Percentiles rank a stretch among this genome's conserved stretches.
These are phyloP conservation scores for Myanophis thanlyinensis DNA, from an alignment of 2,113 vertebrate species.

Conservation along the genomic window DNA sequence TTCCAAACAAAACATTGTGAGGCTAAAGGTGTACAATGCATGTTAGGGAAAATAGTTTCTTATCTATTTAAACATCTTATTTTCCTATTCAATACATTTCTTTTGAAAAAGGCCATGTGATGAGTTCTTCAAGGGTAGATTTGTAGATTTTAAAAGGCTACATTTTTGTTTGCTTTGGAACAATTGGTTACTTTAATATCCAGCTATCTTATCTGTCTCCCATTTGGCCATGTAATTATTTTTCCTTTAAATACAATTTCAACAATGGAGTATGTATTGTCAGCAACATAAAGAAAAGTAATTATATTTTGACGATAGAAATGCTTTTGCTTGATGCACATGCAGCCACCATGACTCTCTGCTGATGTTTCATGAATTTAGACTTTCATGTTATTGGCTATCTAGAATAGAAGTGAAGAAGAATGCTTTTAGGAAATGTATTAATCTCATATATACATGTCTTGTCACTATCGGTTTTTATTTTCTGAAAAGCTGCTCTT, in stretches of 20 bases:
- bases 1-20: not conserved
- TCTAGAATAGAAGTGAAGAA: not conserved
- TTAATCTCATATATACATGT: not conserved
- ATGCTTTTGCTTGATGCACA: not conserved
- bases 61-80: not conserved
- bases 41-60: not conserved
- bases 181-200: not conserved
- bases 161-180: slow-evolving; percentile 12
- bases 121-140: not conserved
- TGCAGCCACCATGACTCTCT: not conserved
- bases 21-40: not conserved
- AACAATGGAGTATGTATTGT: not conserved
- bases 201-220: not conserved
- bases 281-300: not conserved
- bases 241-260: not conserved
- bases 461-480: not conserved
- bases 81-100: not conserved
- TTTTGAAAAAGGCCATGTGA: slow-evolving; percentile 8
- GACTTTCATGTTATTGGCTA: not conserved
- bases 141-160: not conserved
- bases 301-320: not conserved
- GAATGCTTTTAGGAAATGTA: not conserved
- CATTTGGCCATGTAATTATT: not conserved
- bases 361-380: not conserved
- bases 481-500: not conserved